Base-by-base conservation (phyloP, 2,888 invertebrate genomes). In the Tipula unca region DNA sequence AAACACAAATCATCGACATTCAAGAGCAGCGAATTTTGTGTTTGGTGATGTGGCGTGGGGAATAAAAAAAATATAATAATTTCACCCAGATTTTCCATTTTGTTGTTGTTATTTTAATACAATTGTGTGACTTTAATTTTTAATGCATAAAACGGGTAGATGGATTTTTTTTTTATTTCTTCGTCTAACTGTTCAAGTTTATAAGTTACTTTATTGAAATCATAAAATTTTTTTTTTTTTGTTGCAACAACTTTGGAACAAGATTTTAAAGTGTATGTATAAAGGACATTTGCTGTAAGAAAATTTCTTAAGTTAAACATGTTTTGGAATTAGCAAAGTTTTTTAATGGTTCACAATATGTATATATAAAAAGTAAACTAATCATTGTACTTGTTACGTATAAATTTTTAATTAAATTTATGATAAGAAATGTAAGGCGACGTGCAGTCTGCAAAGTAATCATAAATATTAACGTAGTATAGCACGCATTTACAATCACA, bases 111-210 rank as follows among this genome's bases (percentile, higher is more conserved):
- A 8, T 10, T 10, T 39, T 39, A n/a, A 48, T 48, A 54, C 48
- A 13, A 69, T 69, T 69, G 69, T 69, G 69, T 69, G 69, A 69
- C 69, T 69, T 69, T 69, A 69, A 69, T 69, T 69, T 69, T 69
- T 69, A 69, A 25, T 20, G 69, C 25, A 69, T 3, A 8, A 69
- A 20, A 69, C 69, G 69, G 69, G 69, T 69, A 3, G 10, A 25
- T 69, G 69, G 69, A 25, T 69, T 69, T 69, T 69, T 69, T 32
- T 32, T 48, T 69, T 69, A 69, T 69, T 69, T 69, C 69, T 20
- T 69, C 25, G 69, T 69, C 69, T 20, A 69, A 69, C 69, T 69
- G 69, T 69, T 69, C 69, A 69, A 69, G 69, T 69, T 69, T 69
- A 25, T 69, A 69, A 69, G 69, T 69, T 69, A 13, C 25, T 20